Evolutionary conservation across 2,888 invertebrate genomes (phyloP).

Genomic region (Eledona agricola): DNA sequence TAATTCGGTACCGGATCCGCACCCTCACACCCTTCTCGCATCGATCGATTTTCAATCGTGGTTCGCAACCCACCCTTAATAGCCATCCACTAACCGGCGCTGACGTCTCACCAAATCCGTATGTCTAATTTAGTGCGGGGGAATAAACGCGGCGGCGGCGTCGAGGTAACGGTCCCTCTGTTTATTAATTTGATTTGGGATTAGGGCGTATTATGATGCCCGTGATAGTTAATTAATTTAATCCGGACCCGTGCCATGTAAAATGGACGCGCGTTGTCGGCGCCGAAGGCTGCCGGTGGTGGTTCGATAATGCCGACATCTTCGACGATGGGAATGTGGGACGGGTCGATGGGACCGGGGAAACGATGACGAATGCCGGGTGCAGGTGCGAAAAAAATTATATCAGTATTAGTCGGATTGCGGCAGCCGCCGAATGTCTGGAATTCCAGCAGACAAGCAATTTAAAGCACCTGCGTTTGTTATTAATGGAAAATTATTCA

Average conservation of each 20-base stretch:
- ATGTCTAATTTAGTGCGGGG: slow-evolving; percentile 22
- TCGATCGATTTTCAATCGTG: slow-evolving; percentile 26
- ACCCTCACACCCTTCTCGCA: too few species aligned
- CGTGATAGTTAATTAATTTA: slow-evolving; percentile 27
- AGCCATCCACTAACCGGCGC: slow-evolving; percentile 4
- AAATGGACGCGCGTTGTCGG: slow-evolving; percentile 11
- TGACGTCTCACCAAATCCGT: slow-evolving; percentile 16
- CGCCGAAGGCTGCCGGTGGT: neutral
- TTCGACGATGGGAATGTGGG: too few species aligned
- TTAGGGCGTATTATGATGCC: slow-evolving; percentile 19
- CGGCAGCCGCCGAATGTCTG: slow-evolving; percentile 3
- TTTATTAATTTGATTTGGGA: slow-evolving; percentile 13
- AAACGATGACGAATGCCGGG: too few species aligned
- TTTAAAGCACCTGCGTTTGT: slow-evolving; percentile 14
- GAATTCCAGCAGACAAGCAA: slow-evolving; percentile 4
- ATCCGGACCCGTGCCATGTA: slow-evolving; percentile 11
- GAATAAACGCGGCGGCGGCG: neutral
- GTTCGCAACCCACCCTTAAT: slow-evolving; percentile 8
- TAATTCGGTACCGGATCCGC: slow-evolving; percentile 21
- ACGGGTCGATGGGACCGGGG: too few species aligned
- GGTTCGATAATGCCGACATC: slow-evolving; percentile 15
- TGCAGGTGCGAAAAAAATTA: slow-evolving; percentile 2
- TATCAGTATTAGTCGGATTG: slow-evolving; percentile 4
- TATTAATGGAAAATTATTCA: slow-evolving; percentile 24
- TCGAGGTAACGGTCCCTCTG: slow-evolving; percentile 11